Evolutionary conservation across 2,113 vertebrate genomes (phyloP).

Genomic region (Ctenomys sociabilis): DNA sequence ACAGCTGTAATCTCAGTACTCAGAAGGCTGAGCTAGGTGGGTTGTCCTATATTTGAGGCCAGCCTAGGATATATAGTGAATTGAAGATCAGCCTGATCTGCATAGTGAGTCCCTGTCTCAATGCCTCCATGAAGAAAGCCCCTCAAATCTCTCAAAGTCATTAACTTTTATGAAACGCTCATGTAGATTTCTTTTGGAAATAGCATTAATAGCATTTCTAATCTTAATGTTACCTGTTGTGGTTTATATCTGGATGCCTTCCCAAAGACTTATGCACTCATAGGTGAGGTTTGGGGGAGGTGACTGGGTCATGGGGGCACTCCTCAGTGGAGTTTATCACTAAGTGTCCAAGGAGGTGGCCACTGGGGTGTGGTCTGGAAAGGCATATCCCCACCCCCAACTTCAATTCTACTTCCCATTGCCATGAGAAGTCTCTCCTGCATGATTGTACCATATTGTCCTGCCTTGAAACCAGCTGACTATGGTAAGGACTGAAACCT

Average conservation of each 20-base stretch:
- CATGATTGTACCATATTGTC: background rate
- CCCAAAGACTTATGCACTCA: background rate
- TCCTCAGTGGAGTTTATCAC: background rate
- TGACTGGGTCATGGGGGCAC: background rate
- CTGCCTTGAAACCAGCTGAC: background rate
- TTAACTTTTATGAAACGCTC: constrained; percentile 17
- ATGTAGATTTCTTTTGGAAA: background rate
- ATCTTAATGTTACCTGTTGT: background rate
- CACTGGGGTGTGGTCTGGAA: background rate
- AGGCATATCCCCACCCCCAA: background rate
- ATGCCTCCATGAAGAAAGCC: background rate
- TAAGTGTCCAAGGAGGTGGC: background rate
- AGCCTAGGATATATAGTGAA: too few relatives aligned
- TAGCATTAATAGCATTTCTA: background rate
- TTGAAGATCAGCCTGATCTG: too few relatives aligned
- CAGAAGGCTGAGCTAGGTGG: too few relatives aligned
- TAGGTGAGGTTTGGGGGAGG: background rate
- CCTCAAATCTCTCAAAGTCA: background rate
- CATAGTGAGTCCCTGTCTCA: background rate
- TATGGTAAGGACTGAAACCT: background rate
- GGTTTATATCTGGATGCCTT: background rate
- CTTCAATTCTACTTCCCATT: background rate
- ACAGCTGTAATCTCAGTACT: too few relatives aligned
- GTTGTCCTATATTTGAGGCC: too few relatives aligned
- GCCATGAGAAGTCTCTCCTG: background rate